Evolutionary conservation across 2,888 invertebrate species (phyloP), one percentile per base, ranked within the genome.

Genomic region (Cotesia congregata): DNA sequence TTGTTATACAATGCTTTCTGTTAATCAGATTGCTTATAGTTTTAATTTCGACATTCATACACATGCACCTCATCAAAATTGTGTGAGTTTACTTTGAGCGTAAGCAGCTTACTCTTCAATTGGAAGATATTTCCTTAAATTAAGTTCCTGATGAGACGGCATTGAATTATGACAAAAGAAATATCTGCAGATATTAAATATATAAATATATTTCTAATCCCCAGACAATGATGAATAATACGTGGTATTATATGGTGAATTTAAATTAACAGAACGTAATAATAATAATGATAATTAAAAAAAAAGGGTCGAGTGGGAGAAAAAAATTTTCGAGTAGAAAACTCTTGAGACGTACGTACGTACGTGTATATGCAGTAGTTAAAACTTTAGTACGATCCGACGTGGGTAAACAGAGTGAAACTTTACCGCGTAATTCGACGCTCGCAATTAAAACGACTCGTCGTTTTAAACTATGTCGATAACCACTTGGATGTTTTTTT

Each of bases 371-470:
- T 41, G 41, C 68, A 40, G 41, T 39, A 40, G 68, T 41, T 59
- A 15, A 59, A 60, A 70, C 50, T 70, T 59, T 70, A 73, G 9
- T 59, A 40, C n/a, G 41, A 12, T 12, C 30, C 59, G 67, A 9
- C 41, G 40, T 30, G 12, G 5, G 15, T 40, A 64, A 17, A 64
- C 38, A 50, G 30, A 39, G 64, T 17, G n/a, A 67, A 59, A 67
- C 40, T 65, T 41, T n/a, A 30, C 60, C 9, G 9, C 17, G 67
- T 59, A 70, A 70, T 38, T 67, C 39, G 73, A 67, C 50, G 20
- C 67, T 67, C 50, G 60, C 50, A 73, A 73, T 73, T 73, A 41
- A 59, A 30, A 73, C 73, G 39, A 67, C 73, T 50, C 17, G 20
- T 73, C 38, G 41, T 41, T 70, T 70, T 20, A 9, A 60, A 6